Base-by-base conservation (phyloP, 1,140 invertebrate species). In the Anastrepha obliqua region DNA sequence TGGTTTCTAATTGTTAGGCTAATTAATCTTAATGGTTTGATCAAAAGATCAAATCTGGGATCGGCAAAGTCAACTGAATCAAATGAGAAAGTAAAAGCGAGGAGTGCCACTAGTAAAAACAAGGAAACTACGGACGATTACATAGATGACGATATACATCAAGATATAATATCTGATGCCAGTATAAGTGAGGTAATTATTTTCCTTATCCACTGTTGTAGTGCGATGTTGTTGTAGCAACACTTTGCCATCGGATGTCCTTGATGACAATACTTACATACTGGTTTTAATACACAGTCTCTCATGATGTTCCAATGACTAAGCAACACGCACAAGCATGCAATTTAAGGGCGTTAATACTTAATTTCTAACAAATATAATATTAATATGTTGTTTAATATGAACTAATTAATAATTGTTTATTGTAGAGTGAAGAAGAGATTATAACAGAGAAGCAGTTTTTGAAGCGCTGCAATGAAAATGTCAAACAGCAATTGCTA, bases 401-500 rank as follows among this genome's bases (percentile, higher is more conserved):
- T 29, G 29, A 29, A 29, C 29, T 29, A 29, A 29, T 0, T 29
- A 29, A 29, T 29, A 29, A 9, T 87, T 67, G 42, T 13, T 44
- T 67, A 67, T 42, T 70, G 29, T 86, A 92, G 91, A 90, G 60
- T 74, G 90, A 89, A n/a, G 90, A 89, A 7, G 90, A 90, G 78
- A 62, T 86, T n/a, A 88, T 92, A 42, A 91, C 90, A 2, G 92
- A 93, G 85, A 87, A 89, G 58, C 89, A 92, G 58, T 93, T 90
- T 88, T 64, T 92, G 29, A 88, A 87, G 15, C 89, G 88, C 20
- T 90, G 87, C 39, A 93, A 93, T 89, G 91, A 91, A 17, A 88
- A 92, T 86, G 87, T 92, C 6, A 93, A 93, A 85, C 60, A 89
- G 7, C 89, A 92, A 89, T 89, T 93, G 47, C 86, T 93, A 13